Base-by-base conservation (phyloP, 2,888 invertebrate genomes). In the Spodoptera littoralis region DNA sequence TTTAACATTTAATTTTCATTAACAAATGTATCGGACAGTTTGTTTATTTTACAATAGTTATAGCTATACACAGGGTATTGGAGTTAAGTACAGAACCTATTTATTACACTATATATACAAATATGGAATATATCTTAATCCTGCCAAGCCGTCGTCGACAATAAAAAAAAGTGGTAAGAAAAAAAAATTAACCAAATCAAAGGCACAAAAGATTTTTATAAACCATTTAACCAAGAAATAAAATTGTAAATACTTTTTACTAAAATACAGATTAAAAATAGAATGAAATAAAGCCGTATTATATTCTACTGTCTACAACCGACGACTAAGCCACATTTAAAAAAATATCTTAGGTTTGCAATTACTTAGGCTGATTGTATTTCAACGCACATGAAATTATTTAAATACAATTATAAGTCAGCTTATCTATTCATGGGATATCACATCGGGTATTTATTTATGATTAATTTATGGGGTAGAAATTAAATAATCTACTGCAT, bases 31-130 rank as follows among this genome's bases (percentile, higher is more conserved):
- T 71, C 44, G 59, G 75, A 75, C 79, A 78, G 72, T 76, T 77
- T 74, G 77, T 69, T 70, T 73, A 70, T 65, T 62, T 74, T 80
- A 79, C 55, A 73, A 66, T 62, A 70, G 41, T 58, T 56, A 50
- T 51, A 65, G 64, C 68, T 79, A 67, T 77, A 75, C 77, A 78
- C 62, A 70, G 70, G 30, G 59, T 61, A 55, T 11, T 57, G 58
- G 45, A 65, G 65, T 66, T 67, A 68, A 60, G 66, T 66, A 77
- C 52, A 70, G 66, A 65, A 55, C 6, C 51, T 69, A 78, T 76
- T 77, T 78, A 79, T 59, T 70, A 79, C 73, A 73, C 48, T 79
- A 76, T 79, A 76, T 79, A 70, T 79, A 79, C 79, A 79, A 65
- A 55, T 65, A 68, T 56, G 52, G 62, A 54, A 22, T 56, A 47